phyloP scores from a whole-genome alignment of 2,797 vertebrate species.

The Scolopax bukidnonensis region DNA sequence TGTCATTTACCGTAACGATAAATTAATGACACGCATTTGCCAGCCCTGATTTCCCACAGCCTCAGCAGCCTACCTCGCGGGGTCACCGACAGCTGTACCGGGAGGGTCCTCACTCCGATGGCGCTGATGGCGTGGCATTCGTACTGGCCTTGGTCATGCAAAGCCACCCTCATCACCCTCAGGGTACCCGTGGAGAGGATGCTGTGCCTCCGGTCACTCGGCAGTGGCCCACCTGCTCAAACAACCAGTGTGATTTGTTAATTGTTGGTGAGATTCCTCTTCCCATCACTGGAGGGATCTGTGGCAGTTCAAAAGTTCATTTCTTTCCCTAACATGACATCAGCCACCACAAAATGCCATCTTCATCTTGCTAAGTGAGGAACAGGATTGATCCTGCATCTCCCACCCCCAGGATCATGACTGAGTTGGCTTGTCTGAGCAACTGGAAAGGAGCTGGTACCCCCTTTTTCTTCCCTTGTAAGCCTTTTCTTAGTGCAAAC shows the following conservation, averaged over 20 bases:
- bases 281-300: not conserved
- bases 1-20: fast-evolving
- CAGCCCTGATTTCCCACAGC: not conserved
- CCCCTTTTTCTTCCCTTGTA: not conserved
- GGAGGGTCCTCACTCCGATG: constrained; percentile 34
- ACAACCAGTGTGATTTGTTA: not conserved
- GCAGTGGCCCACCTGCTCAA: constrained; percentile 61
- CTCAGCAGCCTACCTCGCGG: constrained; percentile 53
- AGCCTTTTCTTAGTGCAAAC: not conserved
- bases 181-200: constrained; percentile 72
- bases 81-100: constrained; percentile 62
- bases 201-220: constrained; percentile 64
- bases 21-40: fast-evolving
- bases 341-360: not conserved
- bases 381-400: not conserved
- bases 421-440: not conserved
- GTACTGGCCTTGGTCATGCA: constrained; percentile 74
- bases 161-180: constrained; percentile 54
- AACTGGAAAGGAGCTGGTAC: not conserved
- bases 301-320: fast-evolving
- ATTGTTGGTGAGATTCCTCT: fast-evolving
- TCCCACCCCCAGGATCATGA: not conserved
- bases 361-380: not conserved
- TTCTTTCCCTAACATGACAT: not conserved
- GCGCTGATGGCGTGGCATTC: constrained; percentile 77